A percentile compares a stretch with the other conserved stretches of the same genome.
Evolutionary conservation across 1,140 invertebrate species (phyloP).

Genomic region (Scaptodrosophila lebanonensis): DNA sequence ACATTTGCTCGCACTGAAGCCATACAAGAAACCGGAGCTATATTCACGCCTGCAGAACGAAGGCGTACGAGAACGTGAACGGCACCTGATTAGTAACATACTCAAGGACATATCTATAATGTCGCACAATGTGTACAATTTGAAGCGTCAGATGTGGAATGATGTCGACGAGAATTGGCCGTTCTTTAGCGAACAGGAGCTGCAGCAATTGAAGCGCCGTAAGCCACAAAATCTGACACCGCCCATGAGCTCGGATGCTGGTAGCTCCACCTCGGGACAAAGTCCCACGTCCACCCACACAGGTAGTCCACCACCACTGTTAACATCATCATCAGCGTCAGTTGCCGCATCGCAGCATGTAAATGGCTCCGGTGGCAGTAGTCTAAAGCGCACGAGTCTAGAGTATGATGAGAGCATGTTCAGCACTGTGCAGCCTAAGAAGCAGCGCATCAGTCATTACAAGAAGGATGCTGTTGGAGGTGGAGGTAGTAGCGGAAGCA

Average conservation of each 20-base stretch:
- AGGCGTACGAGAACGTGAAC: slow-evolving; percentile 90
- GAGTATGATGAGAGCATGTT: slow-evolving; percentile 80
- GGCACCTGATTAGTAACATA: slow-evolving; percentile 84
- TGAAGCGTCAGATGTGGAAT: slow-evolving; percentile 91
- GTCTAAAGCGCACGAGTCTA: slow-evolving; percentile 58
- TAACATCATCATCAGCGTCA: neutral
- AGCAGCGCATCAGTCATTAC: slow-evolving; percentile 89
- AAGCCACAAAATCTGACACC: slow-evolving; percentile 93
- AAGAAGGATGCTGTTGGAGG: slow-evolving; percentile 77
- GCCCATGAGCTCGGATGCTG: slow-evolving; percentile 88
- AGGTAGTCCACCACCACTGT: slow-evolving; percentile 80
- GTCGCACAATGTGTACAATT: slow-evolving; percentile 89
- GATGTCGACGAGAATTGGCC: slow-evolving; percentile 96
- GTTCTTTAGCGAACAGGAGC: slow-evolving; percentile 93
- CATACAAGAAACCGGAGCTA: slow-evolving; percentile 95
- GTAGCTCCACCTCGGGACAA: slow-evolving; percentile 80
- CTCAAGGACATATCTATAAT: slow-evolving; percentile 87
- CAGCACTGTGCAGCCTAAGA: slow-evolving; percentile 80
- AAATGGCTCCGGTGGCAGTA: slow-evolving; percentile 79
- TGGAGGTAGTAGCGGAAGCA: neutral
- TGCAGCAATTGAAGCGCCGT: slow-evolving; percentile 89
- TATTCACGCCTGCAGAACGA: slow-evolving; percentile 88
- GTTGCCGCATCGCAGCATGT: neutral
- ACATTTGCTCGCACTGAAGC: slow-evolving; percentile 92
- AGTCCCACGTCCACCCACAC: slow-evolving; percentile 84